Conservation (phyloP, 2,113 vertebrate genomes). For the Boulengeromyrus knoepffleri region DNA sequence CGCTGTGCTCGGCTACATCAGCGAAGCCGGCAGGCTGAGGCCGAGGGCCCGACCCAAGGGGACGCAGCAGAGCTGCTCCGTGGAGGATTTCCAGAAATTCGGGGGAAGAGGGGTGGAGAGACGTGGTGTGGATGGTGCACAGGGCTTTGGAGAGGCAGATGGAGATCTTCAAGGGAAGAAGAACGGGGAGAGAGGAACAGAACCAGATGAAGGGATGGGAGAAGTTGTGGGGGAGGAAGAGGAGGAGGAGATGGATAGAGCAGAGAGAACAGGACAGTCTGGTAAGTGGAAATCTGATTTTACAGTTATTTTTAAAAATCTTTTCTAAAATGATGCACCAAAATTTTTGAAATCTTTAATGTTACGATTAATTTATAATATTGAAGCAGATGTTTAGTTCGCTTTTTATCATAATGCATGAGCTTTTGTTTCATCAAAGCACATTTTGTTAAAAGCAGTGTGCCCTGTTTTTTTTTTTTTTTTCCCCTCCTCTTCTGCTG, state of each 20-base stretch:
- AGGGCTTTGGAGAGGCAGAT: constrained; percentile 8
- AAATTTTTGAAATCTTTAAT: neutral
- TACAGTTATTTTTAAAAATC: neutral
- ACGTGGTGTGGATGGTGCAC: constrained; percentile 33
- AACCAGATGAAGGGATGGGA: constrained; percentile 59
- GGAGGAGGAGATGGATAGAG: constrained; percentile 32
- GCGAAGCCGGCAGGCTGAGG: constrained; percentile 44
- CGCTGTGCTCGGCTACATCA: constrained; percentile 12
- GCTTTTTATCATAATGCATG: neutral
- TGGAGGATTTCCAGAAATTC: constrained; percentile 29
- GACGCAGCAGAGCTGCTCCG: neutral
- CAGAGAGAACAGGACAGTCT: constrained; percentile 30
- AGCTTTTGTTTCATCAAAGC: neutral
- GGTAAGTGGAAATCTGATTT: constrained; percentile 39
- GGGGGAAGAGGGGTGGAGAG: constrained; percentile 45
- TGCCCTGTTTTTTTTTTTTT: neutral
- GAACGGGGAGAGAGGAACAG: constrained; percentile 51
- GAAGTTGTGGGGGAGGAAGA: constrained; percentile 35
- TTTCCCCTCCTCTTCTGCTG: constrained; percentile 1
- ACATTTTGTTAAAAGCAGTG: neutral
- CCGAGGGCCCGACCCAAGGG: constrained; percentile 42
- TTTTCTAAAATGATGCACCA: neutral
- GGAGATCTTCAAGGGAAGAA: constrained; percentile 45
- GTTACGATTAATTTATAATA: neutral
- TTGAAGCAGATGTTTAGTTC: neutral